A percentile compares a stretch with the other conserved stretches of the same genome.
Conservation (phyloP, 2,888 invertebrate species). For the Hirtodrosophila cameraria region DNA sequence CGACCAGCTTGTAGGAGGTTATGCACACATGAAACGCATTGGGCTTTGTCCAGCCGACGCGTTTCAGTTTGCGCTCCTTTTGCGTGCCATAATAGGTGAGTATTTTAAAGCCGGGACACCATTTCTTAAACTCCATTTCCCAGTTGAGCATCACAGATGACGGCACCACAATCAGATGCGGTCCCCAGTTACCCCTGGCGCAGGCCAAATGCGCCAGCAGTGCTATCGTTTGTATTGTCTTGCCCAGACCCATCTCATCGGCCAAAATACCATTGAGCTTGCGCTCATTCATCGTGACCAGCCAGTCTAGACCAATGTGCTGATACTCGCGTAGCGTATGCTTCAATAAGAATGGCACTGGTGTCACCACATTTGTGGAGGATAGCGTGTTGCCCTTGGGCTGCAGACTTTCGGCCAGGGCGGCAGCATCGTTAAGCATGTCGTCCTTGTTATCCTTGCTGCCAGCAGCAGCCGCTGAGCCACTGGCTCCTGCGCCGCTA, state of each 20-base stretch:
- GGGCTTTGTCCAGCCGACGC: conserved; percentile 98
- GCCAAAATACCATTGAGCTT: conserved; percentile 98
- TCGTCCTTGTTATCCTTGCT: conserved; percentile 85
- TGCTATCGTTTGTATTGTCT: conserved; percentile 98
- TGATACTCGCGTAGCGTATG: conserved; percentile 96
- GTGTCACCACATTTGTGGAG: conserved; percentile 96
- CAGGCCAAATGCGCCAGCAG: conserved; percentile 96
- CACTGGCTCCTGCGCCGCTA: conserved; percentile 1
- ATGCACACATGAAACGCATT: conserved; percentile 99
- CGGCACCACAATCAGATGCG: conserved; percentile 99
- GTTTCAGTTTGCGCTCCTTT: conserved; percentile 96
- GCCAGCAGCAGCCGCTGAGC: conserved; percentile 11
- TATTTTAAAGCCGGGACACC: conserved; percentile 99
- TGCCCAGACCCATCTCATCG: conserved; percentile 98
- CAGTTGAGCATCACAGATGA: conserved; percentile 99
- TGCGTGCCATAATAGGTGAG: conserved; percentile 98
- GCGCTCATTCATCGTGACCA: conserved; percentile 97
- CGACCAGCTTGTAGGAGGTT: conserved; percentile 98
- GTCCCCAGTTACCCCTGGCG: conserved; percentile 96
- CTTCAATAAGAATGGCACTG: conserved; percentile 96
- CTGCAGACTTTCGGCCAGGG: conserved; percentile 97
- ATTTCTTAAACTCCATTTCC: conserved; percentile 99
- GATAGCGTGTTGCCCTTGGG: conserved; percentile 98
- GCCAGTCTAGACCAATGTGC: conserved; percentile 98
- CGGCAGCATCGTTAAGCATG: conserved; percentile 96